phyloP scores from a whole-genome alignment of 2,888 invertebrate genomes.

The Prosapia bicincta region DNA sequence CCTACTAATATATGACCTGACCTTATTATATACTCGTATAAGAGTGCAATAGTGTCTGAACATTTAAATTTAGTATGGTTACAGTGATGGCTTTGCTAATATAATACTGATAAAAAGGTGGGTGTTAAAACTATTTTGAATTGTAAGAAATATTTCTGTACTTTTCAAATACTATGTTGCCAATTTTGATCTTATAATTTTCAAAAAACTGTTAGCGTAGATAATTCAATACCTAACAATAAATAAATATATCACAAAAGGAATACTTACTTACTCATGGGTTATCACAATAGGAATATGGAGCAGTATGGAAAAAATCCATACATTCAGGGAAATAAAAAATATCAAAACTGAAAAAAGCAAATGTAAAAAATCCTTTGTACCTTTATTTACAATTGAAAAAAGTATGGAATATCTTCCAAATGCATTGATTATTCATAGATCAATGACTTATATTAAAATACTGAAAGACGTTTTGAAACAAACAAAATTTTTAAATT shows the following conservation, averaged over 20 bases:
- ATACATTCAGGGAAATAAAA: background rate
- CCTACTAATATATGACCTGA: too few relatives aligned
- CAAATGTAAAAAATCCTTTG: background rate
- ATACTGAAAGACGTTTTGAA: background rate
- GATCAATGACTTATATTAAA: background rate
- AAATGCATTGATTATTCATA: background rate
- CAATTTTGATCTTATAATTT: too few relatives aligned
- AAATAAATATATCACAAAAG: background rate
- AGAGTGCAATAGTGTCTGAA: too few relatives aligned
- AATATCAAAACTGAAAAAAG: background rate
- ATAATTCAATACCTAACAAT: background rate
- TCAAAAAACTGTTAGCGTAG: too few relatives aligned
- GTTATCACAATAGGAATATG: background rate
- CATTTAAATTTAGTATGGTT: too few relatives aligned
- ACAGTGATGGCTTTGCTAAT: too few relatives aligned
- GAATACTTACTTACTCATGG: background rate
- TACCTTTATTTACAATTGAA: conserved; percentile 2
- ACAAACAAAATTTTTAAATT: background rate
- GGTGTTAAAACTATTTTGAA: too few relatives aligned
- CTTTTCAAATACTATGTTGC: too few relatives aligned
- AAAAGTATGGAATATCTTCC: background rate
- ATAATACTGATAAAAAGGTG: too few relatives aligned
- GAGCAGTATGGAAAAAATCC: background rate
- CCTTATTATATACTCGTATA: too few relatives aligned
- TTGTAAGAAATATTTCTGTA: too few relatives aligned